phyloP scores from a whole-genome alignment of 1,140 invertebrate species.

The Lethrus apterus region DNA sequence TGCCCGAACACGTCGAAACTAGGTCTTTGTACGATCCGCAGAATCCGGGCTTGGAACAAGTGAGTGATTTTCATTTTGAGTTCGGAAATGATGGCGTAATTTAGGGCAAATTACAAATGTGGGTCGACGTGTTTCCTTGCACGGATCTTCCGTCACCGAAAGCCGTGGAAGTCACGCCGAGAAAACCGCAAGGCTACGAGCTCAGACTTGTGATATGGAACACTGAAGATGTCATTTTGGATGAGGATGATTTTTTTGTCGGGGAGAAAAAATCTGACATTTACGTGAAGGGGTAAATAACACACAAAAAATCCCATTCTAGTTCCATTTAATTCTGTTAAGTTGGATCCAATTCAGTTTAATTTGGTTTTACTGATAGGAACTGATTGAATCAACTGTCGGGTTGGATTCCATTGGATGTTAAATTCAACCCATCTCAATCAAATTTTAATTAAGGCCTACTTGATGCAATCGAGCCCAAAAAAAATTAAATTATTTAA shows the following conservation, averaged over 20 bases:
- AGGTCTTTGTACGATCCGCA: constrained; percentile 67
- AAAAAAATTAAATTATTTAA: too few species aligned
- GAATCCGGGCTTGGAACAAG: constrained; percentile 76
- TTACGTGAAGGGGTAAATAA: constrained; percentile 70
- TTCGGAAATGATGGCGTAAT: background rate
- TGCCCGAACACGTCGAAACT: constrained; percentile 86
- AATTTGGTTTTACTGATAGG: too few species aligned
- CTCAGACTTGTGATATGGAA: constrained; percentile 79
- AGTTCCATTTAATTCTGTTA: too few species aligned
- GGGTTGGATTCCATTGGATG: too few species aligned
- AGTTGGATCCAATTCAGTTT: too few species aligned
- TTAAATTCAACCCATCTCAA: too few species aligned
- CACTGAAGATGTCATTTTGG: constrained; percentile 63
- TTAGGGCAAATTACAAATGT: constrained; percentile 81
- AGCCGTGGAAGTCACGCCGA: constrained; percentile 68
- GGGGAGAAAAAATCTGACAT: constrained; percentile 79
- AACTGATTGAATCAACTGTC: too few species aligned
- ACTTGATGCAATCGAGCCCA: too few species aligned
- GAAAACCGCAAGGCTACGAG: constrained; percentile 69
- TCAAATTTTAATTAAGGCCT: too few species aligned
- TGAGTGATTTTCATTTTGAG: constrained; percentile 30
- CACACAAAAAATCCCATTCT: background rate
- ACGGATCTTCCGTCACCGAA: constrained; percentile 51
- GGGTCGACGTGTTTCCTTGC: constrained; percentile 80
- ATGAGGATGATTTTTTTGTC: constrained; percentile 69